These are phyloP conservation scores for Platyrinchus mystaceus DNA, from an alignment of 2,797 vertebrate species.

Conservation along the genomic window DNA sequence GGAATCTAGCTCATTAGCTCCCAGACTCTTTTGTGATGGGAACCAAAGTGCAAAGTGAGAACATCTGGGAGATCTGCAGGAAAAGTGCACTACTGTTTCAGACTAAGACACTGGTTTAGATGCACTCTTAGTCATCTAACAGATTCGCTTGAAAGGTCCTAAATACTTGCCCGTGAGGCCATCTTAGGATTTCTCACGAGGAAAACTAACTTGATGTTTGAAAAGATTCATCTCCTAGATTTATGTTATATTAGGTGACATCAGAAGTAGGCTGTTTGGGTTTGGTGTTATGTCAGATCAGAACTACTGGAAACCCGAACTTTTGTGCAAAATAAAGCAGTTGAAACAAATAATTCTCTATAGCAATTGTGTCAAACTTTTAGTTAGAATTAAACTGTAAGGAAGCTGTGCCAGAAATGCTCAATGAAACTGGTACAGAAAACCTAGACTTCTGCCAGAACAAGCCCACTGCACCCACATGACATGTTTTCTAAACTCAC, in stretches of 20 bases:
- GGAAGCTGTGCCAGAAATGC: background rate
- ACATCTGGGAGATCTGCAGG: background rate
- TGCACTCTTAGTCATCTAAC: background rate
- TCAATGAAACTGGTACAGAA: background rate
- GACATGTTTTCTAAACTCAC: background rate
- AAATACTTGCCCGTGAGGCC: background rate
- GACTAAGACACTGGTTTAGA: background rate
- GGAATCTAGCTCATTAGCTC: background rate
- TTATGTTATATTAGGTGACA: accelerated
- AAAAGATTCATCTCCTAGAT: background rate
- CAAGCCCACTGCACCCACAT: background rate
- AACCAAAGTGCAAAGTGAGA: background rate
- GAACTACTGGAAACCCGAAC: background rate
- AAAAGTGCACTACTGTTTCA: background rate
- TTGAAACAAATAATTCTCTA: background rate
- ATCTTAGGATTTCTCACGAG: background rate
- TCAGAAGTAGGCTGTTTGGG: background rate
- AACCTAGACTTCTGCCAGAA: background rate
- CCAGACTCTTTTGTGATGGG: background rate
- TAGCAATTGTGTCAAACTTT: background rate
- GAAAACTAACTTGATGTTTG: background rate
- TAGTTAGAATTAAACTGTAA: background rate
- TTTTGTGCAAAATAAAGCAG: background rate
- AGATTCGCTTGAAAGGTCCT: accelerated
- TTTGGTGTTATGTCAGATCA: background rate